Evolutionary conservation across 2,888 invertebrate species (phyloP).

Genomic region (Drosophila rubida): DNA sequence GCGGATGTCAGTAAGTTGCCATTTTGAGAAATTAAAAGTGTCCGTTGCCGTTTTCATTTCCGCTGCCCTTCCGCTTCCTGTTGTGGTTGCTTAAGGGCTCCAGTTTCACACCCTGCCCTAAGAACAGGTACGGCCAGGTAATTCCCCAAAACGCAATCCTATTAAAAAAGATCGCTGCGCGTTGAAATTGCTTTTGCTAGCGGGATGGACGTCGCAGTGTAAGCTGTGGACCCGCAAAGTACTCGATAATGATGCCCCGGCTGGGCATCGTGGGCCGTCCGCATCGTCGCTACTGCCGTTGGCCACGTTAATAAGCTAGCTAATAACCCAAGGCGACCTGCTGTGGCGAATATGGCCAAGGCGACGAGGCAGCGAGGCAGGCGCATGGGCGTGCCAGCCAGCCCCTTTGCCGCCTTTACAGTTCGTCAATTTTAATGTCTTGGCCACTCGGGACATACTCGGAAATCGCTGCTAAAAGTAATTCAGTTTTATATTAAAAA

Average conservation of each 20-base stretch:
- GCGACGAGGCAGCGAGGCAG: neutral
- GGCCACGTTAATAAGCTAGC: slow-evolving; percentile 76
- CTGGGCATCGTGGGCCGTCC: slow-evolving; percentile 28
- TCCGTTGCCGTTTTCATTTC: slow-evolving; percentile 78
- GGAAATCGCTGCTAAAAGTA: slow-evolving; percentile 79
- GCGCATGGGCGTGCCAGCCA: slow-evolving; percentile 18
- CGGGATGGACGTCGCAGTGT: neutral
- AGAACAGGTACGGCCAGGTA: slow-evolving; percentile 51
- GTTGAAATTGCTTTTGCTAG: slow-evolving; percentile 66
- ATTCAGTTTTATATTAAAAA: slow-evolving; percentile 80
- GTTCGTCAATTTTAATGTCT: slow-evolving; percentile 82
- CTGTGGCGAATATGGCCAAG: slow-evolving; percentile 51
- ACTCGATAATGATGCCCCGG: slow-evolving; percentile 74
- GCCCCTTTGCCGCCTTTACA: slow-evolving; percentile 66
- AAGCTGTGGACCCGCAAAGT: slow-evolving; percentile 63
- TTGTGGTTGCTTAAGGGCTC: slow-evolving; percentile 38
- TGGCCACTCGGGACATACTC: slow-evolving; percentile 56
- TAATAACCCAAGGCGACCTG: slow-evolving; percentile 75
- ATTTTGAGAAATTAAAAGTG: slow-evolving; percentile 81
- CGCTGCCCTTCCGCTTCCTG: slow-evolving; percentile 61
- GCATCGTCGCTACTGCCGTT: slow-evolving; percentile 20
- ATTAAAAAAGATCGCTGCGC: slow-evolving; percentile 70
- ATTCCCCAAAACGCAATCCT: slow-evolving; percentile 78
- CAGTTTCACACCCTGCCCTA: slow-evolving; percentile 19
- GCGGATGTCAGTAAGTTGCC: slow-evolving; percentile 79